Percentiles rank a stretch among this genome's conserved stretches.
phyloP scores from a whole-genome alignment of 2,888 invertebrate genomes.

The Diarsia brunnea region DNA sequence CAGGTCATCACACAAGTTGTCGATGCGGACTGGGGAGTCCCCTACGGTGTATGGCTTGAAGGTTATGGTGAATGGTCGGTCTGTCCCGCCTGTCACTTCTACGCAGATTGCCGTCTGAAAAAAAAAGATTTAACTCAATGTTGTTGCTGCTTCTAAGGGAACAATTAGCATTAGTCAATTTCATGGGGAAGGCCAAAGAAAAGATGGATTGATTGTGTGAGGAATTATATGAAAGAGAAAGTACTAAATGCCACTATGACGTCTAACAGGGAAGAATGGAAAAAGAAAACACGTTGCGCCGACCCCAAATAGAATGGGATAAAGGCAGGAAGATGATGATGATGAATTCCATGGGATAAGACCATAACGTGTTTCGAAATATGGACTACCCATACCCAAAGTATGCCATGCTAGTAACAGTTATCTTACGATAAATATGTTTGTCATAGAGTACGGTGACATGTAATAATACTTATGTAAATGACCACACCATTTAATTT shows the following conservation, averaged over 20 bases:
- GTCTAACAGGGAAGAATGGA: too few relatives aligned
- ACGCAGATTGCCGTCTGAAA: conserved; percentile 93
- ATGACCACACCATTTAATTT: neutral
- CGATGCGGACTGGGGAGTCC: conserved; percentile 95
- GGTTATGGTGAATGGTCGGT: conserved; percentile 93
- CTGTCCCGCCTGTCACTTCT: conserved; percentile 93
- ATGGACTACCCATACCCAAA: neutral
- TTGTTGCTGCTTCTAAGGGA: neutral
- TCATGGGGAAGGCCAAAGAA: neutral
- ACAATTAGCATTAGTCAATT: neutral
- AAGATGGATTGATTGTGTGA: too few relatives aligned
- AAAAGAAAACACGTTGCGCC: too few relatives aligned
- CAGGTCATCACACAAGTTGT: conserved; percentile 95
- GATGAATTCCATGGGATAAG: too few relatives aligned
- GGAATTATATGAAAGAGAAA: too few relatives aligned
- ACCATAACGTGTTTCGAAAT: too few relatives aligned
- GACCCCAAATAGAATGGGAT: too few relatives aligned
- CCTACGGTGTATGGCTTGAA: conserved; percentile 94
- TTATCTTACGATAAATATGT: neutral
- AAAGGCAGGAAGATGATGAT: too few relatives aligned
- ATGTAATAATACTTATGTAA: conserved; percentile 3
- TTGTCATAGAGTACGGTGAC: neutral
- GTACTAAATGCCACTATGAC: too few relatives aligned
- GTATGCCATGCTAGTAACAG: too few relatives aligned
- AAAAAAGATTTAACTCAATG: neutral